Evolutionary conservation across 2,888 invertebrate species (phyloP).

Genomic region (Drosophila borealis): DNA sequence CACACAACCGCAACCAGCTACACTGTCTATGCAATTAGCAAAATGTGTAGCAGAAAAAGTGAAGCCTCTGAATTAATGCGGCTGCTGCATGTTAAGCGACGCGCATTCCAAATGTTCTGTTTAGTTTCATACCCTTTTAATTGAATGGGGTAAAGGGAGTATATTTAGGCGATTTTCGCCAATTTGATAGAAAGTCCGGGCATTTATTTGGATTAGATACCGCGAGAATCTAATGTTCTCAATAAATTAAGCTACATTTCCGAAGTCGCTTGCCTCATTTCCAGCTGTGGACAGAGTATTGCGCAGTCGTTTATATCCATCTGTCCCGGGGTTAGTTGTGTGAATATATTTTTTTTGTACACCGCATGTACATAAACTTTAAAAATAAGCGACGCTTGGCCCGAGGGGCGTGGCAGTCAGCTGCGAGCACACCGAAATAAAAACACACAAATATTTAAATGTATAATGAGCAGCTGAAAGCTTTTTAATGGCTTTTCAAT

Average conservation of each 20-base stretch:
- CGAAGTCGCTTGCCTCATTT: no score
- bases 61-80: constrained; percentile 46
- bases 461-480: constrained; percentile 80
- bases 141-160: background rate
- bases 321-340: constrained; percentile 7
- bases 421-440: constrained; percentile 51
- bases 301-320: background rate
- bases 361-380: constrained; percentile 41
- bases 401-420: constrained; percentile 9
- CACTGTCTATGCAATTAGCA: constrained; percentile 1
- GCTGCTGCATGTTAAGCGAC: constrained; percentile 38
- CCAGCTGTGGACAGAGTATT: background rate
- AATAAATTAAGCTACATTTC: no score
- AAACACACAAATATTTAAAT: constrained; percentile 77
- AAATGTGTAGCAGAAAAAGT: constrained; percentile 23
- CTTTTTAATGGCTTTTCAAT: constrained; percentile 81
- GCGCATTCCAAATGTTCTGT: constrained; percentile 25
- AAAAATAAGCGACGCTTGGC: constrained; percentile 37
- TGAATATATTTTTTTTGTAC: constrained; percentile 25
- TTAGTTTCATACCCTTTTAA: background rate
- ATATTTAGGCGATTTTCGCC: background rate
- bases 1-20: background rate
- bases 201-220: no score
- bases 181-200: no score
- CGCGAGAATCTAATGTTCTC: no score